Percentiles rank a stretch among this genome's conserved stretches.
These are phyloP conservation scores for Florisuga fusca DNA, from an alignment of 2,797 vertebrate genomes.

Conservation along the genomic window DNA sequence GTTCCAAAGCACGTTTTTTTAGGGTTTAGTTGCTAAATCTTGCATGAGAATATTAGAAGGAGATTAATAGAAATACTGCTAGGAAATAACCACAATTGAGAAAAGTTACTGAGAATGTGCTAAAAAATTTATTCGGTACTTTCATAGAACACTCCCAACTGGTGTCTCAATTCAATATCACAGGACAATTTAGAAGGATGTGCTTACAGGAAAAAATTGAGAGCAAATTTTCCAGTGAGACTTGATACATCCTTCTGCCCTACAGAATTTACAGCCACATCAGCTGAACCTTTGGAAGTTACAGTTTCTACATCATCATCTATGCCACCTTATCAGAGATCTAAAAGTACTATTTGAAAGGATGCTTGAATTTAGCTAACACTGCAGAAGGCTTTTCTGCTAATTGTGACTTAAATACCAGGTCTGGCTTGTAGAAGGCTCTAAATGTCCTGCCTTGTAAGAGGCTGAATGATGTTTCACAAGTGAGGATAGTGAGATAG, in stretches of 20 bases:
- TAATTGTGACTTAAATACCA: neutral
- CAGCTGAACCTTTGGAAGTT: neutral
- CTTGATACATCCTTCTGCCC: neutral
- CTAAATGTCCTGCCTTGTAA: neutral
- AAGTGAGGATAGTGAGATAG: neutral
- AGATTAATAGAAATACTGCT: conserved; percentile 42
- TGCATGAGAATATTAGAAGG: conserved; percentile 52
- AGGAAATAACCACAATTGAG: neutral
- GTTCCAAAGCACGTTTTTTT: conserved; percentile 30
- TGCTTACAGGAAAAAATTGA: neutral
- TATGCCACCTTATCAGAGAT: neutral
- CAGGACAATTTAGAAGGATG: neutral
- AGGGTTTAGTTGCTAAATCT: conserved; percentile 60
- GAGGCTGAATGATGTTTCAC: neutral
- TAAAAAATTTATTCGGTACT: conserved; percentile 32
- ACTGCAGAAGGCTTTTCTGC: neutral
- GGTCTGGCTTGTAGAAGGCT: neutral
- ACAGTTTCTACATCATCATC: neutral
- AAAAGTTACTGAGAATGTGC: conserved; percentile 6
- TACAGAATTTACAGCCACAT: neutral
- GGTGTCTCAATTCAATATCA: neutral
- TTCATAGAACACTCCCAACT: neutral
- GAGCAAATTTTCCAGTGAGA: neutral
- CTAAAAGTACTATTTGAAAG: neutral
- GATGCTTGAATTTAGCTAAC: neutral